A percentile compares a stretch with the other conserved stretches of the same genome.
Evolutionary conservation across 1,140 invertebrate species (phyloP).

Genomic region (Cotesia glomerata): DNA sequence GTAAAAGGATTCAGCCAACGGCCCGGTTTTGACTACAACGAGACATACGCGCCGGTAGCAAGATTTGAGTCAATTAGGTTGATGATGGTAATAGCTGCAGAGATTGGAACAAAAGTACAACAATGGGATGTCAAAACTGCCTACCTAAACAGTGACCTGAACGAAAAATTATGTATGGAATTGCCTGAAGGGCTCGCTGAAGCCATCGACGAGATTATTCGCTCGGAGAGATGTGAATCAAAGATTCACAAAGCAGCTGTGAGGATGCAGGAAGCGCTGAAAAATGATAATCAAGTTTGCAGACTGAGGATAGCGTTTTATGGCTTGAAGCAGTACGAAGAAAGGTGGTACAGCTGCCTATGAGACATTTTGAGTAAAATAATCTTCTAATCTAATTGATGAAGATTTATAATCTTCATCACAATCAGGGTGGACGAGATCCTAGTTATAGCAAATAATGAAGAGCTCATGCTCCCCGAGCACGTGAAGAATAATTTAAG

Average conservation of each 20-base stretch:
- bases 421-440: conserved; percentile 3
- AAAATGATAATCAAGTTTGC: conserved; percentile 36
- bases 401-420: conserved; percentile 31
- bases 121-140: conserved; percentile 11
- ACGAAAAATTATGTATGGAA: no score
- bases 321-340: conserved; percentile 47
- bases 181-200: no score
- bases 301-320: conserved; percentile 44
- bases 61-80: conserved; percentile 8
- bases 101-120: background rate
- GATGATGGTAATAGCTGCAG: background rate
- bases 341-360: conserved; percentile 46
- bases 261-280: conserved; percentile 5
- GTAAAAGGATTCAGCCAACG: conserved; percentile 30
- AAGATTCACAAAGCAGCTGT: background rate
- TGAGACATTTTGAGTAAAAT: conserved; percentile 18
- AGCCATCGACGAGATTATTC: conserved; percentile 5
- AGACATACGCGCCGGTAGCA: conserved; percentile 42
- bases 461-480: conserved; percentile 15
- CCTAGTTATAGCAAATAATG: conserved; percentile 34
- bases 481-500: conserved; percentile 30
- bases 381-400: no score
- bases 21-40: conserved; percentile 29
- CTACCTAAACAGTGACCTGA: no score
- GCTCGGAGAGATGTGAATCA: background rate